Evolutionary conservation across 2,888 invertebrate species (phyloP), one percentile per base, ranked within the genome.

Genomic region (Dolichomitus sp.): DNA sequence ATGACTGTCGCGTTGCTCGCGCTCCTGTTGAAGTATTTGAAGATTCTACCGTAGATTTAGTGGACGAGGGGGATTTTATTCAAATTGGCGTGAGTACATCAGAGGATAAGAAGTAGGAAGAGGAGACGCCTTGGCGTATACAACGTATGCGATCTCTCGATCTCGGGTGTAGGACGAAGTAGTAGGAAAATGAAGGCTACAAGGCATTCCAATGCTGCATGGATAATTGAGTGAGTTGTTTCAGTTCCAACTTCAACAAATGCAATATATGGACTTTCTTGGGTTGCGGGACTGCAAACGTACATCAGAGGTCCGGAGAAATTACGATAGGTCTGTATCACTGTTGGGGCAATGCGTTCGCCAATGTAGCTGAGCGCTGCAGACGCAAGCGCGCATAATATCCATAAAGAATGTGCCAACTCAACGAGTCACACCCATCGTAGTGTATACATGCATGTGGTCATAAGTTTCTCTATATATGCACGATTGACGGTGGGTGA

Each of bases 351-450:
- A 37, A 14, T 66, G 42, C n/a, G 37, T 57, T 69, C 63, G 5
- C 33, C 42, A 37, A 52, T 59, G 48, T 11, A 30, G 50, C 30
- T 30, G 45, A 30, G 73, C 65, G 65, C 50, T 65, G 52, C 54
- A 66, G 52, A 69, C 37, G 37, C 37, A 78, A 83, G 84, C 72
- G 85, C 84, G 82, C 85, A 86, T 88, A 89, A 88, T 88, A 86
- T 91, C 87, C 89, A 87, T 87, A 85, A 87, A 88, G 90, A 91
- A 91, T 91, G 89, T 37, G 40, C 87, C 90, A 86, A 86, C 84
- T 85, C 82, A 50, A 59, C 50, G 73, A 88, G 91, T 91, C 91
- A 91, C 91, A 91, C 90, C 90, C 91, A 91, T 89, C 88, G 85
- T 85, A 87, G 81, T 85, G 84, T 84, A 72, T 76, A 54, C 70